Evolutionary conservation across 2,113 vertebrate genomes (phyloP).

Genomic region (Orthonyx spaldingii): DNA sequence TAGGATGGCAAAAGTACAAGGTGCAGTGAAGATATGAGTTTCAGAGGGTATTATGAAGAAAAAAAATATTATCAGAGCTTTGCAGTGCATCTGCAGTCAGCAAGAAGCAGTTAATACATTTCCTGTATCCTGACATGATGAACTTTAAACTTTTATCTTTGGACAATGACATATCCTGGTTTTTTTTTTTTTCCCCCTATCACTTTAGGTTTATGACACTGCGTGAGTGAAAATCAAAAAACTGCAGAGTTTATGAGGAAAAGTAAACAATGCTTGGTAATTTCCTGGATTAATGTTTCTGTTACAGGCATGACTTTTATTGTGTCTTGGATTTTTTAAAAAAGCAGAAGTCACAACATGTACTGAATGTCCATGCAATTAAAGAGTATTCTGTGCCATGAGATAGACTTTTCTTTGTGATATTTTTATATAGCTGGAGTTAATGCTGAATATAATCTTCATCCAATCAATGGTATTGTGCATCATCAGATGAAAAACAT

Average conservation of each 20-base stretch:
- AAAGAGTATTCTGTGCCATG: conserved; percentile 60
- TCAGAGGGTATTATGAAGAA: neutral
- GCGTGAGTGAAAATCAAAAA: conserved; percentile 2
- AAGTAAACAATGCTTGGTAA: conserved; percentile 45
- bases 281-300: conserved; percentile 45
- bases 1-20: neutral
- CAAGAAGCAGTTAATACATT: conserved; percentile 10
- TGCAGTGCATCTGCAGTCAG: conserved; percentile 4
- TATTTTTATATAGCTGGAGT: conserved; percentile 66
- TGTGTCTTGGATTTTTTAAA: conserved; percentile 12
- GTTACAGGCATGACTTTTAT: conserved; percentile 38
- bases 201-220: neutral
- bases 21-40: neutral
- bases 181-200: fast-evolving
- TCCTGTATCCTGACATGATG: neutral
- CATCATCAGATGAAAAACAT: conserved; percentile 68
- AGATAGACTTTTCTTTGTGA: conserved; percentile 63
- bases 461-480: conserved; percentile 74
- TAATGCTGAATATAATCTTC: conserved; percentile 68
- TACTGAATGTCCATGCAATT: conserved; percentile 65
- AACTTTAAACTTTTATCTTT: conserved; percentile 37
- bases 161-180: neutral
- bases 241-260: neutral
- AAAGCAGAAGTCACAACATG: conserved; percentile 62
- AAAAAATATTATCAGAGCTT: neutral